Conservation (phyloP, 2,113 vertebrate genomes). For the Labeo catla region DNA sequence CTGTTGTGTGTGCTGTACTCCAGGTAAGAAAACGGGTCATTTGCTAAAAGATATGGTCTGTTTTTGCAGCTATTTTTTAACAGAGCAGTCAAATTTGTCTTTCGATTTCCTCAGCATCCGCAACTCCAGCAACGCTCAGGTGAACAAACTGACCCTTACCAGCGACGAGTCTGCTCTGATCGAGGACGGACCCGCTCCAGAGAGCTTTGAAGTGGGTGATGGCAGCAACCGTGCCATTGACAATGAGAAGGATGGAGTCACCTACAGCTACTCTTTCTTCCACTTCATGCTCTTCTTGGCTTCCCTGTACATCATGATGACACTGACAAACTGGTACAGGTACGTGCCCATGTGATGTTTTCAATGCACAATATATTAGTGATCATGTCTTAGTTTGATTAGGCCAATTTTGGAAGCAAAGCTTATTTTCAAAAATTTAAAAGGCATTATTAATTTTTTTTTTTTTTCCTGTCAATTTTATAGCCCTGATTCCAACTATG, state of each 20-base stretch:
- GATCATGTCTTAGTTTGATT: neutral
- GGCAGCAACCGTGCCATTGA: constrained; percentile 83
- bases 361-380: neutral
- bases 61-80: neutral
- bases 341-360: constrained; percentile 59
- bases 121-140: constrained; percentile 92
- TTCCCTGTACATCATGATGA: constrained; percentile 99
- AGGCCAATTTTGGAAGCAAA: neutral
- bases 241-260: constrained; percentile 94
- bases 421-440: neutral
- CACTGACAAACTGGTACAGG: constrained; percentile 99
- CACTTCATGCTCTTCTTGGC: constrained; percentile 99
- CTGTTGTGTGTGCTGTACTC: constrained; percentile 97
- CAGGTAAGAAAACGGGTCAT: constrained; percentile 77
- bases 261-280: constrained; percentile 98
- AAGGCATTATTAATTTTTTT: too few relatives aligned
- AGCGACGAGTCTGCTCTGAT: constrained; percentile 95
- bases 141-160: constrained; percentile 94
- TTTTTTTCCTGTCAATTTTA: neutral
- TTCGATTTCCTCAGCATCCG: constrained; percentile 81
- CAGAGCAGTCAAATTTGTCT: neutral
- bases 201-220: constrained; percentile 82
- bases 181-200: constrained; percentile 85
- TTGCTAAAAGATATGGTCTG: neutral
- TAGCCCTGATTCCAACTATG: constrained; percentile 84